A percentile compares a stretch with the other conserved stretches of the same genome.
These are phyloP conservation scores for Schizaphis graminum DNA, from an alignment of 2,888 invertebrate genomes.

Conservation along the genomic window DNA sequence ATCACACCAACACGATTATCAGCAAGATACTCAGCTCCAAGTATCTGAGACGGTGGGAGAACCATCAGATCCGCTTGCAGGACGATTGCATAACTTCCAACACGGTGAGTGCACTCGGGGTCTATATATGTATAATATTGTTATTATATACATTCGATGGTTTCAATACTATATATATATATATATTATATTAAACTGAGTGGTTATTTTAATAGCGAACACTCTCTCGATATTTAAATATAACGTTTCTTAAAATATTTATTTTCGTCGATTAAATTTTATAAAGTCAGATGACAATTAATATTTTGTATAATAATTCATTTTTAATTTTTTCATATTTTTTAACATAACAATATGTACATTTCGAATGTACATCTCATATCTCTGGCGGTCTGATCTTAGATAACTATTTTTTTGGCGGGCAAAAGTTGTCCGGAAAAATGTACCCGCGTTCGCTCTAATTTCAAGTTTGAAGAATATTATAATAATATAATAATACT, in stretches of 20 bases:
- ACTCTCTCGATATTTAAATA: background rate
- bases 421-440: background rate
- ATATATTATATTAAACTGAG: background rate
- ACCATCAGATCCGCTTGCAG: slow-evolving; percentile 79
- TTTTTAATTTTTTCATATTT: too few species aligned
- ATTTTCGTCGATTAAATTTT: too few species aligned
- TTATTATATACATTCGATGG: background rate
- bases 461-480: background rate
- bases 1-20: slow-evolving; percentile 83
- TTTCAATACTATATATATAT: too few species aligned
- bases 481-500: background rate
- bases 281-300: too few species aligned
- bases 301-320: too few species aligned
- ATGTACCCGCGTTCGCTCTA: background rate
- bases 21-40: slow-evolving; percentile 84
- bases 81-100: slow-evolving; percentile 80
- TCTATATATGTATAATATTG: background rate
- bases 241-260: background rate
- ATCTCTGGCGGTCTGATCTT: too few species aligned
- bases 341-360: too few species aligned
- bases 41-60: slow-evolving; percentile 84
- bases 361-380: too few species aligned
- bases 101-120: slow-evolving; percentile 75
- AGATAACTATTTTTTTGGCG: background rate
- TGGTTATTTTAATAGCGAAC: background rate